These are phyloP conservation scores for Oscheius sp. DNA, from an alignment of 2,888 invertebrate genomes.

Conservation along the genomic window DNA sequence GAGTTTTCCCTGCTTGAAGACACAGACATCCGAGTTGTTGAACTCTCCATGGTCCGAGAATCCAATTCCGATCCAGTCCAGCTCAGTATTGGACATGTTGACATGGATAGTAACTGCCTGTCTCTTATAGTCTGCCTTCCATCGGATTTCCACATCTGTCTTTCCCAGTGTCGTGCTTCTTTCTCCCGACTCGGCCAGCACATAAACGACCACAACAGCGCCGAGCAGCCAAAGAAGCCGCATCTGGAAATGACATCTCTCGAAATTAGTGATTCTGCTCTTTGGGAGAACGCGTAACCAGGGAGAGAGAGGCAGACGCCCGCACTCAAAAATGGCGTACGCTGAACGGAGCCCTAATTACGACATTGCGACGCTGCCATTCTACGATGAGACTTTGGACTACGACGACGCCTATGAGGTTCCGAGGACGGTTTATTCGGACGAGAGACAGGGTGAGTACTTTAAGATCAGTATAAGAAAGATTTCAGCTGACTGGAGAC, in stretches of 20 bases:
- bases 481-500: conserved; percentile 2
- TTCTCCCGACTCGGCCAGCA: no score
- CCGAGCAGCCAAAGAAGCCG: no score
- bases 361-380: conserved; percentile 19
- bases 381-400: conserved; percentile 15
- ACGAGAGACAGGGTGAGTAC: conserved; percentile 7
- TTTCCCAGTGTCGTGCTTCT: conserved; percentile 6
- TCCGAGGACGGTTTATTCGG: conserved; percentile 6
- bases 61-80: conserved; percentile 61
- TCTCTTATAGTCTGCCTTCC: conserved; percentile 45
- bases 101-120: conserved; percentile 48
- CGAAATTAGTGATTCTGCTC: no score
- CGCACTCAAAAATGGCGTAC: neutral
- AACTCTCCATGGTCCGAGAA: conserved; percentile 70
- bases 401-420: conserved; percentile 19
- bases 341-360: neutral
- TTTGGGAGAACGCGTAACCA: no score
- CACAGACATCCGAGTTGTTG: conserved; percentile 64
- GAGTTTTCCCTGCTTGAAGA: conserved; percentile 39
- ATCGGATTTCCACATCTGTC: conserved; percentile 38
- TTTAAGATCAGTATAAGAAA: neutral
- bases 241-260: no score
- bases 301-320: no score
- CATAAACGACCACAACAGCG: no score
- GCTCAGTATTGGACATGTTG: conserved; percentile 38